Conservation (phyloP, 2,888 invertebrate genomes). For the Drosophila setosimentum region DNA sequence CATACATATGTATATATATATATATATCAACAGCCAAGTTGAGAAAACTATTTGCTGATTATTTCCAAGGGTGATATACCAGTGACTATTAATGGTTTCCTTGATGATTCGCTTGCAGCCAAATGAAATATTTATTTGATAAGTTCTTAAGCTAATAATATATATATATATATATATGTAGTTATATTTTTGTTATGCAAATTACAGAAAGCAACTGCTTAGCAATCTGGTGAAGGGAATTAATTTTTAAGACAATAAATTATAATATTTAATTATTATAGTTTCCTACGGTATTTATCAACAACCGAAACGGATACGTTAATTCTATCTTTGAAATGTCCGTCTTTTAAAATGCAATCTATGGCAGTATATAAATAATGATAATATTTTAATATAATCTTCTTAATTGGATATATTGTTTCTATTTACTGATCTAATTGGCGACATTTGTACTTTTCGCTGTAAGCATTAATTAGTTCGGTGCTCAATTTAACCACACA, state of each 20-base stretch:
- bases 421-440: not conserved
- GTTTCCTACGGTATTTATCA: not conserved
- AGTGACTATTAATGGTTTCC: slow-evolving; percentile 35
- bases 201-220: not conserved
- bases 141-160: not conserved
- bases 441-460: no score
- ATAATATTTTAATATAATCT: not conserved
- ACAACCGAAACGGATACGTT: not conserved
- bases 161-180: not conserved
- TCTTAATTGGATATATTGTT: not conserved
- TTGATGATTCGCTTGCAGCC: slow-evolving; percentile 7
- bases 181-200: not conserved
- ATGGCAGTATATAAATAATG: not conserved
- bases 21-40: slow-evolving; percentile 41
- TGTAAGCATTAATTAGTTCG: no score
- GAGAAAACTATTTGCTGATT: slow-evolving; percentile 59
- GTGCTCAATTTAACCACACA: no score
- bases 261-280: not conserved
- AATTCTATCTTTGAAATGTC: not conserved
- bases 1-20: not conserved
- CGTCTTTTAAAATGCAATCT: not conserved
- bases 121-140: not conserved
- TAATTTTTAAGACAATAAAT: not conserved
- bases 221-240: not conserved
- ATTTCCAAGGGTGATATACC: slow-evolving; percentile 70